These are phyloP conservation scores for Drosophila ogumai DNA, from an alignment of 1,140 invertebrate species.

Conservation along the genomic window DNA sequence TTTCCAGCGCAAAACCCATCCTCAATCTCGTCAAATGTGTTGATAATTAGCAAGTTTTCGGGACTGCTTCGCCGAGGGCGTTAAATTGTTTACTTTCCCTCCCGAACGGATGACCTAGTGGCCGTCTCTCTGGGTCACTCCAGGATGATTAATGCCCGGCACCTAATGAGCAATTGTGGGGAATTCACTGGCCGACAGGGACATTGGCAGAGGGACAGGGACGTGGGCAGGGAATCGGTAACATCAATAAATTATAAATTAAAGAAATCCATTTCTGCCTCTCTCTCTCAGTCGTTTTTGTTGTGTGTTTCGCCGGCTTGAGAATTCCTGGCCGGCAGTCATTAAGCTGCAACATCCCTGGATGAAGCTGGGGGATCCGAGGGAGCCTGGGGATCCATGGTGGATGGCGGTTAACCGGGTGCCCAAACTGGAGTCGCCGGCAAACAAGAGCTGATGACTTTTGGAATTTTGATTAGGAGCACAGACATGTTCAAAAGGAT, in stretches of 20 bases:
- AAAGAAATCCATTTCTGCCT: slow-evolving; percentile 77
- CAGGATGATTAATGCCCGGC: slow-evolving; percentile 68
- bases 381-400: background rate
- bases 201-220: slow-evolving; percentile 10
- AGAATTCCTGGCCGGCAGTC: slow-evolving; percentile 76
- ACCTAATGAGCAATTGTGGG: slow-evolving; percentile 76
- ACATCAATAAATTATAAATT: slow-evolving; percentile 84
- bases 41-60: slow-evolving; percentile 72
- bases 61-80: slow-evolving; percentile 34
- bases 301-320: slow-evolving; percentile 40
- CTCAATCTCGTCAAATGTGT: slow-evolving; percentile 65
- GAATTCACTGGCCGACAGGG: slow-evolving; percentile 29
- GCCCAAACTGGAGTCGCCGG: slow-evolving; percentile 52
- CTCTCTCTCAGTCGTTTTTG: slow-evolving; percentile 13
- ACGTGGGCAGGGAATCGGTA: slow-evolving; percentile 51
- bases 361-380: slow-evolving; percentile 5
- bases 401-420: slow-evolving; percentile 34
- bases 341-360: slow-evolving; percentile 60
- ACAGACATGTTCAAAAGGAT: slow-evolving; percentile 83
- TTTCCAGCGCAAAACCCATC: slow-evolving; percentile 8
- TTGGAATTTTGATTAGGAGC: slow-evolving; percentile 83
- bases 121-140: slow-evolving; percentile 64
- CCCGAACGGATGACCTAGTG: slow-evolving; percentile 52
- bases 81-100: slow-evolving; percentile 58
- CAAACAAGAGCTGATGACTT: slow-evolving; percentile 73